Conservation (phyloP, 1,140 invertebrate genomes). For the Ips typographus region DNA sequence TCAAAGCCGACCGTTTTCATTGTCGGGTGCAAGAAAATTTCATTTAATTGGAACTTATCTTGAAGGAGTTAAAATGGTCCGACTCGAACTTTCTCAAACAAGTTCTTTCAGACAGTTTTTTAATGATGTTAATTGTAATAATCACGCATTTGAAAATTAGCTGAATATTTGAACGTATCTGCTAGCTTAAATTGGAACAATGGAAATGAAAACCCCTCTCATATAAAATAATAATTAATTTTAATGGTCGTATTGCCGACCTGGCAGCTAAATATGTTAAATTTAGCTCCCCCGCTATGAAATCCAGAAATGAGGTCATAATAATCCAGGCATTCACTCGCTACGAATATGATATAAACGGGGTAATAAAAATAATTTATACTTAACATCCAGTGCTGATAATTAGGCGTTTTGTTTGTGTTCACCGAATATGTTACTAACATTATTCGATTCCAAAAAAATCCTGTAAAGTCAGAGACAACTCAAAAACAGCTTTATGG, state of each 20-base stretch:
- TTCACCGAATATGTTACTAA: too few species aligned
- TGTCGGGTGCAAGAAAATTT: conserved; percentile 19
- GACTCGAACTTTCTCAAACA: background rate
- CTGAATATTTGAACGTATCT: background rate
- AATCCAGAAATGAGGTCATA: background rate
- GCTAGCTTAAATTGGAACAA: too few species aligned
- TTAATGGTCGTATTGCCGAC: background rate
- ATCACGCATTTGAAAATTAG: background rate
- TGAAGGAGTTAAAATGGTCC: conserved; percentile 18
- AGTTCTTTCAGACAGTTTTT: conserved; percentile 10
- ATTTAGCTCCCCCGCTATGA: background rate
- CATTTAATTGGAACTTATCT: conserved; percentile 26
- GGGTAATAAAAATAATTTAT: conserved; percentile 1
- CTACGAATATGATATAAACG: background rate
- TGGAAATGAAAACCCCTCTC: background rate
- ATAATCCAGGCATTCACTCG: background rate
- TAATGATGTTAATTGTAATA: background rate
- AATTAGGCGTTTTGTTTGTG: background rate
- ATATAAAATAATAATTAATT: background rate
- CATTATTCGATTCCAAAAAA: too few species aligned
- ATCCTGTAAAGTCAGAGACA: too few species aligned
- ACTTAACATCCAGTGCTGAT: background rate
- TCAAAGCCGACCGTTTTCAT: conserved; percentile 1
- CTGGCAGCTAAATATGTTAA: background rate
- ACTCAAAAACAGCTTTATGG: too few species aligned